Evolutionary conservation across 2,888 invertebrate species (phyloP), one percentile per base, ranked within the genome.

Genomic region (Pandemis heparana): DNA sequence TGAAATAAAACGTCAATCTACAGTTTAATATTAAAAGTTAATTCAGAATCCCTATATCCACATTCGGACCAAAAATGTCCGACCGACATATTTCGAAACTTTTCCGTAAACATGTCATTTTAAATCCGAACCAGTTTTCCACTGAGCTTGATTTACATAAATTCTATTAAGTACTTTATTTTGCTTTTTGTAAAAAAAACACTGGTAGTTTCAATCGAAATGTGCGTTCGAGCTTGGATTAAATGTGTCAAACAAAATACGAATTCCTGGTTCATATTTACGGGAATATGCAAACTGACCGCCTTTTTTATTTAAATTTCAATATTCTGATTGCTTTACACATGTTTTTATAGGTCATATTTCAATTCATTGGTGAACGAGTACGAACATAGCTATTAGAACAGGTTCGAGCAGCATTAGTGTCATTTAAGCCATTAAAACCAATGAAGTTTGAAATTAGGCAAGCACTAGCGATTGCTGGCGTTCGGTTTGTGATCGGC

Each of bases 61-160:
- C 4, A 32, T 23, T 56, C 23, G 18, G 5, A 23, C 32, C 59
- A 23, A 59, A 59, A 23, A 32, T n/a, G 7, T n/a, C 32, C 38
- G 38, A 9, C 14, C 14, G 14, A 59, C 5, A n/a, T 60, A n/a
- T n/a, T 60, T 60, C 38, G 71, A 48, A 16, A 56, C 53, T 59
- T 59, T 46, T 60, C 23, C 8, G 48, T 46, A 59, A 71, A 64
- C 18, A 65, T 71, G 46, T 12, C 18, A 39, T n/a, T 64, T 64
- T 64, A 46, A 39, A 64, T 46, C 43, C 46, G 38, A 71, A 66
- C 9, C n/a, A 56, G 23, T 23, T 39, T 46, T 46, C n/a, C 51
- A 51, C 60, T 60, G 60, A 14, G n/a, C 38, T 39, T 39, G 51
- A 32, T 64, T 59, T 71, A 23, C 48, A 65, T 61, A 71, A 60